Conservation (phyloP, 2,797 vertebrate genomes). For the Trematomus bernacchii region DNA sequence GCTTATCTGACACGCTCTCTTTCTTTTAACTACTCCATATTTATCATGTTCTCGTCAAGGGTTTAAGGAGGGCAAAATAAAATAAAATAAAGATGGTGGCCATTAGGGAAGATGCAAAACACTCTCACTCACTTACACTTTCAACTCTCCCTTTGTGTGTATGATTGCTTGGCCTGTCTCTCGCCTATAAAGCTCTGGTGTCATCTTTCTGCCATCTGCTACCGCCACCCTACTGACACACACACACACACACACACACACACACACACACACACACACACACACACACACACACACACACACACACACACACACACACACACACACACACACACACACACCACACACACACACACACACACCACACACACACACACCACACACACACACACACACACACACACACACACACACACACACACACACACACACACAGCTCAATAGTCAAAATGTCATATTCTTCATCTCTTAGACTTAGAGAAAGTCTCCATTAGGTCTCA, state of each 20-base stretch:
- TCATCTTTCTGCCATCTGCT: conserved; percentile 87
- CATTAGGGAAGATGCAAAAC: conserved; percentile 31
- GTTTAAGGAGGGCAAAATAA: conserved; percentile 6
- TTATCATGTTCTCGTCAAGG: not conserved
- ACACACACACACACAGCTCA: conserved; percentile 30
- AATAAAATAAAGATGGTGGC: conserved; percentile 6
- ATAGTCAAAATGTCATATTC: conserved; percentile 14
- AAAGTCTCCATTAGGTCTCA: not conserved
- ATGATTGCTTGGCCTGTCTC: conserved; percentile 77
- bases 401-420: conserved; percentile 28
- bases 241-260: conserved; percentile 37
- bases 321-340: conserved; percentile 42
- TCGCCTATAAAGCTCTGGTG: conserved; percentile 81
- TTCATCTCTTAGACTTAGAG: not conserved
- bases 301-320: conserved; percentile 26
- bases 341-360: conserved; percentile 28
- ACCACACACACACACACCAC: conserved; percentile 27
- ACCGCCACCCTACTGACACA: conserved; percentile 69
- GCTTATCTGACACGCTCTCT: not conserved
- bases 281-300: conserved; percentile 17
- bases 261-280: conserved; percentile 5
- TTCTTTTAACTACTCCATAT: conserved; percentile 1
- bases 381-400: conserved; percentile 38
- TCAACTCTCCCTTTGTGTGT: conserved; percentile 43
- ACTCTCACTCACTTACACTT: conserved; percentile 37